A percentile compares a stretch with the other conserved stretches of the same genome.
Conservation (phyloP, 1,140 invertebrate genomes). For the Drosophila obscura region DNA sequence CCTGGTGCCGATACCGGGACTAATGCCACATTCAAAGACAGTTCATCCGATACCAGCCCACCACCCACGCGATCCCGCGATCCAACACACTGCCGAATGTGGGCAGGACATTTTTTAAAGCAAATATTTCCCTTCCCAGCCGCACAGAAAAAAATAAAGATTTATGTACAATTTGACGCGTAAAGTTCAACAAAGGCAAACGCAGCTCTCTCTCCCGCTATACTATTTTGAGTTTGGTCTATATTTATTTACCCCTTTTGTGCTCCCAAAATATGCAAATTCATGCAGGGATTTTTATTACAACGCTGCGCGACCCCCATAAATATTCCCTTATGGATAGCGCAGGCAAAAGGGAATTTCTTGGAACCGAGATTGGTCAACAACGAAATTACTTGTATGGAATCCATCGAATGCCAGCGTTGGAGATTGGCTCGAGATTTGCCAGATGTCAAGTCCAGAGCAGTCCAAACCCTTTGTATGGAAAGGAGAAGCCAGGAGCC, state of each 20-base stretch:
- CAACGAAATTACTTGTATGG: constrained; percentile 21
- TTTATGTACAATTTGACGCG: constrained; percentile 64
- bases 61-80: background rate
- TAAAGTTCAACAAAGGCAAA: constrained; percentile 53
- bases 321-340: constrained; percentile 32
- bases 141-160: constrained; percentile 49
- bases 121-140: constrained; percentile 44
- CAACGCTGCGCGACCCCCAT: constrained; percentile 34
- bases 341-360: constrained; percentile 19
- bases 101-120: constrained; percentile 38
- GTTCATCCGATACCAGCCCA: constrained; percentile 21
- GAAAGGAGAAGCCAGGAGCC: background rate
- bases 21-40: constrained; percentile 12
- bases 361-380: constrained; percentile 26
- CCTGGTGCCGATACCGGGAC: constrained; percentile 16
- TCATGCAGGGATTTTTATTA: constrained; percentile 41
- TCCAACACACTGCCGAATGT: constrained; percentile 3
- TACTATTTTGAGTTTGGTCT: constrained; percentile 18
- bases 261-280: constrained; percentile 55
- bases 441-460: constrained; percentile 45
- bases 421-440: constrained; percentile 35
- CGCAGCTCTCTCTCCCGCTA: background rate
- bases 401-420: constrained; percentile 15
- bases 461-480: constrained; percentile 19
- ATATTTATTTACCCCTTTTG: constrained; percentile 52